Percentiles rank a stretch among this genome's conserved stretches.
Evolutionary conservation across 2,113 vertebrate species (phyloP).

Genomic region (Apus apus): DNA sequence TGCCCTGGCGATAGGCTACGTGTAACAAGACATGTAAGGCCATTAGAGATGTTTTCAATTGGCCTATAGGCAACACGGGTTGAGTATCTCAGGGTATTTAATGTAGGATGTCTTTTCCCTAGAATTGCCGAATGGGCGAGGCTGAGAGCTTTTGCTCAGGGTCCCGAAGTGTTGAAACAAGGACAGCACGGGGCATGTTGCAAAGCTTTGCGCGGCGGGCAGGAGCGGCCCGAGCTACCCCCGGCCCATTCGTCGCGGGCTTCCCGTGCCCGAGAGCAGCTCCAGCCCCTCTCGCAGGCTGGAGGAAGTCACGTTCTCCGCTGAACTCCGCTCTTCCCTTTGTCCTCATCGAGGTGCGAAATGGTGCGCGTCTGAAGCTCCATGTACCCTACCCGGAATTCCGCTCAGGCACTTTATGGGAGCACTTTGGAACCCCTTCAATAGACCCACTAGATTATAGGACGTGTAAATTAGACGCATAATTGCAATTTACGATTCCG

Average conservation of each 20-base stretch:
- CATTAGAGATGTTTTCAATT: background rate
- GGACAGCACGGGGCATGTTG: background rate
- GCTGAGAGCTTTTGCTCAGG: background rate
- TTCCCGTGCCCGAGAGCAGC: background rate
- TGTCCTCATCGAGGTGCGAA: background rate
- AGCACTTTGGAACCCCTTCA: background rate
- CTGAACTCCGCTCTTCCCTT: fast-evolving
- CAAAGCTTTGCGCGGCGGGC: background rate
- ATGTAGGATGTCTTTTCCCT: background rate
- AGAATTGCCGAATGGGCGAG: background rate
- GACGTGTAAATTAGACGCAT: background rate
- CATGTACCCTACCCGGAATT: background rate
- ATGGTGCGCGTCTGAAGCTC: background rate
- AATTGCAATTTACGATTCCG: background rate
- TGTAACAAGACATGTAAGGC: background rate
- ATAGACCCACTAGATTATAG: background rate
- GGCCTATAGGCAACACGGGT: background rate
- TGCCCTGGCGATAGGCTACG: fast-evolving
- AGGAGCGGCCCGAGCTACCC: background rate
- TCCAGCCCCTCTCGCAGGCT: background rate
- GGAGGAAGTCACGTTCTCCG: background rate
- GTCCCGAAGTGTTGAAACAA: fast-evolving
- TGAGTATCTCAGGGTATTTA: background rate
- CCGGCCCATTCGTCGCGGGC: background rate
- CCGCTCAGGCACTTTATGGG: background rate